phyloP scores from a whole-genome alignment of 2,888 invertebrate genomes.

The Lasioglossum villosulum region DNA sequence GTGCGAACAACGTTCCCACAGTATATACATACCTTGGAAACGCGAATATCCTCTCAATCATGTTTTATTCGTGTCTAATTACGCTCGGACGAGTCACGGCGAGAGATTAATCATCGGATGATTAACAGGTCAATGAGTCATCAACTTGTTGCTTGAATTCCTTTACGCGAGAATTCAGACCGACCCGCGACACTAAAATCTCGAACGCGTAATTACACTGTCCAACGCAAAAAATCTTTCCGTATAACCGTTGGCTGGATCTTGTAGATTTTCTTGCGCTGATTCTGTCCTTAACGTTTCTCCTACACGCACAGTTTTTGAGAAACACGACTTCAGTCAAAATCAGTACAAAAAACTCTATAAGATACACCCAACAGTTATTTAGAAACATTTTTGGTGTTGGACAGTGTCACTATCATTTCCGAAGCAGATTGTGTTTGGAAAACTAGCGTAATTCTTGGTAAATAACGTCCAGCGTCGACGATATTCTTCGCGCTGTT shows the following conservation, averaged over 20 bases:
- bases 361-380: no score
- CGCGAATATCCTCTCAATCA: background rate
- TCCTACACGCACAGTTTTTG: no score
- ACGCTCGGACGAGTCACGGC: background rate
- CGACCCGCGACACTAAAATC: background rate
- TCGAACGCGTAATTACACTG: background rate
- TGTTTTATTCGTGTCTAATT: background rate
- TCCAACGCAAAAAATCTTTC: no score
- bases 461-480: background rate
- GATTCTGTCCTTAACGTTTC: no score
- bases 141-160: background rate
- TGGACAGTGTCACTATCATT: no score
- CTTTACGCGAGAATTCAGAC: background rate
- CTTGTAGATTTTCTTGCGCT: no score
- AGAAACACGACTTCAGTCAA: no score
- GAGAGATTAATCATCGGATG: background rate
- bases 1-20: background rate
- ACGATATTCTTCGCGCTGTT: background rate
- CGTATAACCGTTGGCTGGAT: no score
- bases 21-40: background rate
- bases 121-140: background rate
- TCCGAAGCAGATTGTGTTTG: no score
- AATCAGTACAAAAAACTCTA: no score
- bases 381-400: no score
- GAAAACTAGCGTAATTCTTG: background rate